These are phyloP conservation scores for Hemichromis elongatus DNA, from an alignment of 2,113 vertebrate genomes.

Conservation along the genomic window DNA sequence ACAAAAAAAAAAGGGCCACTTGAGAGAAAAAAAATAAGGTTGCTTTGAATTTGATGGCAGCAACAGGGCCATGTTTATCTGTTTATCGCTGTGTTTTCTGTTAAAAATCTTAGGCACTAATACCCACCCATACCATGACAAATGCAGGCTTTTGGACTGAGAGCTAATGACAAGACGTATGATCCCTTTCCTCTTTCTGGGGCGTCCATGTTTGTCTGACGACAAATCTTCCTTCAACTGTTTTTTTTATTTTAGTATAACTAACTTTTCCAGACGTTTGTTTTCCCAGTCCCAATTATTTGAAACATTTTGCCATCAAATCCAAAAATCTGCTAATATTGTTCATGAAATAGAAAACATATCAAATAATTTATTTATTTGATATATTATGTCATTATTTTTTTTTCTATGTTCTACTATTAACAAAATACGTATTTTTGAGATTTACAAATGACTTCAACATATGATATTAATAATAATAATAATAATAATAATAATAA, in stretches of 20 bases:
- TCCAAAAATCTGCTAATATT: background rate
- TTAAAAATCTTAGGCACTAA: background rate
- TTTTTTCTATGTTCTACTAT: background rate
- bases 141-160: background rate
- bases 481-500: background rate
- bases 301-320: background rate
- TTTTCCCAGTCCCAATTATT: fast-evolving
- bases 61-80: background rate
- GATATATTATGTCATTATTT: too few species aligned
- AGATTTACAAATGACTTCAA: background rate
- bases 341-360: too few species aligned
- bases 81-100: background rate
- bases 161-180: background rate
- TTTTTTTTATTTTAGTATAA: background rate
- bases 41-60: background rate
- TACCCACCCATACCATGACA: background rate
- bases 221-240: background rate
- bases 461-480: too few species aligned
- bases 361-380: too few species aligned
- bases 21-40: background rate
- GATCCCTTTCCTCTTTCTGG: background rate
- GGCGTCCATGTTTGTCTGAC: background rate
- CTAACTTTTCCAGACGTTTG: background rate
- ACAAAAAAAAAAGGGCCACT: too few species aligned
- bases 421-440: fast-evolving